These are phyloP conservation scores for Lasioglossum baleicum DNA, from an alignment of 1,140 invertebrate genomes.

Conservation along the genomic window DNA sequence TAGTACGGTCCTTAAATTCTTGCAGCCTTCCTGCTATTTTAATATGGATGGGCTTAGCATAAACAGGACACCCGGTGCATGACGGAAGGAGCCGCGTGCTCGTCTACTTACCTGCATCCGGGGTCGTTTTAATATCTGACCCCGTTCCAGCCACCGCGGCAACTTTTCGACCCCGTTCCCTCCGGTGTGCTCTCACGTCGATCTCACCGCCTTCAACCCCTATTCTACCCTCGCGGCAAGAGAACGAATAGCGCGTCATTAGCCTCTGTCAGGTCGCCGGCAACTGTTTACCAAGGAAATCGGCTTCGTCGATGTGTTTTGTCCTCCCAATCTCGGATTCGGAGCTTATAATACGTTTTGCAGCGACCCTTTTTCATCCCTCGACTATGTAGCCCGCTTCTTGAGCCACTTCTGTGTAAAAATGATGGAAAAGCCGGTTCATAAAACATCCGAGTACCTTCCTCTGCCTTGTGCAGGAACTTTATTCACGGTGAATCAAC, in stretches of 20 bases:
- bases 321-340: conserved; percentile 25
- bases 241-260: conserved; percentile 50
- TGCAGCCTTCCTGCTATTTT: too few relatives aligned
- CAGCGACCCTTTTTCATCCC: conserved; percentile 24
- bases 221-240: background rate
- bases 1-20: too few relatives aligned
- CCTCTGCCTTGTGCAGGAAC: background rate
- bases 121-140: conserved; percentile 61
- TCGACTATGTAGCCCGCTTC: too few relatives aligned
- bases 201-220: background rate
- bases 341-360: background rate
- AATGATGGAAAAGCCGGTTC: background rate
- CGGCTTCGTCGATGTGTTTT: conserved; percentile 34
- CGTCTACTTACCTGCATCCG: background rate
- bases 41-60: too few relatives aligned
- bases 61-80: conserved; percentile 1
- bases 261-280: conserved; percentile 28
- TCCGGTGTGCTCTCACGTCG: conserved; percentile 25
- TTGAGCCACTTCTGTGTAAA: too few relatives aligned
- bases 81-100: background rate
- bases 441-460: background rate
- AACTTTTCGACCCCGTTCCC: conserved; percentile 44
- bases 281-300: conserved; percentile 28
- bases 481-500: too few relatives aligned
- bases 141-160: conserved; percentile 33